Evolutionary conservation across 2,113 vertebrate species (phyloP).

Genomic region (Gobius niger): DNA sequence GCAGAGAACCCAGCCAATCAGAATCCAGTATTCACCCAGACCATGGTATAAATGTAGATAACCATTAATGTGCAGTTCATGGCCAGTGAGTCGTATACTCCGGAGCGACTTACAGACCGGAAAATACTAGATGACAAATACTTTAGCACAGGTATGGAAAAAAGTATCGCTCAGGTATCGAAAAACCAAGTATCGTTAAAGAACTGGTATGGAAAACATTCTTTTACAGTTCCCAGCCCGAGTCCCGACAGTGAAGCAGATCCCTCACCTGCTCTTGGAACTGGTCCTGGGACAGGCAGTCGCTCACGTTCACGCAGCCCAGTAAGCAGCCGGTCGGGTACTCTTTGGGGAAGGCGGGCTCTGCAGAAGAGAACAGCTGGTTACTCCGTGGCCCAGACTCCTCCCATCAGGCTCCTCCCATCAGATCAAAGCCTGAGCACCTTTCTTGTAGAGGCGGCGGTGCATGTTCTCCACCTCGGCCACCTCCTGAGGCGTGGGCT

Average conservation of each 20-base stretch:
- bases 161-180: no score
- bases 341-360: slow-evolving; percentile 85
- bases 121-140: no score
- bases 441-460: slow-evolving; percentile 78
- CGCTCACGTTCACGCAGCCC: slow-evolving; percentile 86
- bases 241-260: not conserved
- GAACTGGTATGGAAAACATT: no score
- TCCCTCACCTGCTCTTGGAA: slow-evolving; percentile 88
- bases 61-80: no score
- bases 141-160: no score
- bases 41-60: no score
- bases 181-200: no score
- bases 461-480: slow-evolving; percentile 86
- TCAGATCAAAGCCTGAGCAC: slow-evolving; percentile 60
- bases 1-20: no score
- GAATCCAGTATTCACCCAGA: no score
- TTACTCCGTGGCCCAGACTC: not conserved
- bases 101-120: no score
- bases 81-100: no score
- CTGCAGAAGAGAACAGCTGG: slow-evolving; percentile 65
- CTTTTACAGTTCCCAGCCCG: no score
- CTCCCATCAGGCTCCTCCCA: not conserved
- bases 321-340: slow-evolving; percentile 93
- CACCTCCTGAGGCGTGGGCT: slow-evolving; percentile 86
- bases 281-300: slow-evolving; percentile 91